Evolutionary conservation across 2,113 vertebrate species (phyloP).

Genomic region (Hipposideros armiger): DNA sequence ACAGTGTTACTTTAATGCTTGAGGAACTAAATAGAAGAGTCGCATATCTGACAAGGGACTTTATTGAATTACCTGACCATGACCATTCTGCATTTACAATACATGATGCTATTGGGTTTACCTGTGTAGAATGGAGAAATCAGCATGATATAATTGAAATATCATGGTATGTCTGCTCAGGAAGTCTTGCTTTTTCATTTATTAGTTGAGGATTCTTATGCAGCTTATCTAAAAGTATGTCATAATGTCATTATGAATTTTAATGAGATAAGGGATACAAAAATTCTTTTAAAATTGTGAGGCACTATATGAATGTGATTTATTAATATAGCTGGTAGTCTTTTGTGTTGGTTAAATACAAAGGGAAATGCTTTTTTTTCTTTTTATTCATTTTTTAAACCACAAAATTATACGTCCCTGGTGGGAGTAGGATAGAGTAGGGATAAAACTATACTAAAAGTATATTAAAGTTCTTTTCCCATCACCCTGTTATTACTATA

Average conservation of each 20-base stretch:
- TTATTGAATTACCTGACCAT: background rate
- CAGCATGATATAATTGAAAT: background rate
- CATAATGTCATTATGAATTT: constrained; percentile 18
- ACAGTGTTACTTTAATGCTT: background rate
- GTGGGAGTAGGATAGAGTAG: background rate
- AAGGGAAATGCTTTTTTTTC: background rate
- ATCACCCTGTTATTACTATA: background rate
- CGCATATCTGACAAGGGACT: background rate
- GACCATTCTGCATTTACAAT: background rate
- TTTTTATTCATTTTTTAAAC: constrained; percentile 12
- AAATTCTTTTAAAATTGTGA: constrained; percentile 13
- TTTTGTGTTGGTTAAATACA: background rate
- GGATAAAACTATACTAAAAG: background rate
- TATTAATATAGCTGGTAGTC: background rate
- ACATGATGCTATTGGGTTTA: background rate
- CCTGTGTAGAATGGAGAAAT: background rate
- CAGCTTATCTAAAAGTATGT: background rate
- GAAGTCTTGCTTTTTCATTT: constrained; percentile 8
- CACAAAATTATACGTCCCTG: background rate
- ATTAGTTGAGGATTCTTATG: constrained; percentile 1
- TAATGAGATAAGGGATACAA: background rate
- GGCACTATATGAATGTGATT: background rate
- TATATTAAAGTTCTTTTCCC: background rate
- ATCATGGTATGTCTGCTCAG: background rate
- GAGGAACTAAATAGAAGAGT: background rate